These are phyloP conservation scores for Syritta pipiens DNA, from an alignment of 2,888 invertebrate species.

Conservation along the genomic window DNA sequence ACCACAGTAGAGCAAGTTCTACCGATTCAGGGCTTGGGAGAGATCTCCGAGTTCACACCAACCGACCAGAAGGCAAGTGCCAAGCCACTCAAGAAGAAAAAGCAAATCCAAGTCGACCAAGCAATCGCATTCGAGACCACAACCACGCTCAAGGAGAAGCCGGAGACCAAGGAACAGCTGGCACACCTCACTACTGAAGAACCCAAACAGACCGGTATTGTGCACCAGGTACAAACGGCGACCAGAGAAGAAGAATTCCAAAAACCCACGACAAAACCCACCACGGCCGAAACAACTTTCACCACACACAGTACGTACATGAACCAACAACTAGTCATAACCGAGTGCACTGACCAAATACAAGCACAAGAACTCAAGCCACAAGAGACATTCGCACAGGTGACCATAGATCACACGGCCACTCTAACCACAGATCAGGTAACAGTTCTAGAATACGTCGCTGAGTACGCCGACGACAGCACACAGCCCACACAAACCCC, in stretches of 20 bases:
- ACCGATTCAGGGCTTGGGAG: conserved; percentile 65
- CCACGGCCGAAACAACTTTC: conserved; percentile 67
- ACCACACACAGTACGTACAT: conserved; percentile 74
- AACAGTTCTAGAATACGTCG: conserved; percentile 57
- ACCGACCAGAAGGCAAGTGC: conserved; percentile 39
- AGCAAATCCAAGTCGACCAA: conserved; percentile 71
- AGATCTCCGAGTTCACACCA: conserved; percentile 46
- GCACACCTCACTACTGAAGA: conserved; percentile 61
- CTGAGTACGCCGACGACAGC: conserved; percentile 47
- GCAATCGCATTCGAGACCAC: conserved; percentile 72
- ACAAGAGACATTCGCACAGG: conserved; percentile 16
- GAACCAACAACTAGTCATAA: conserved; percentile 71
- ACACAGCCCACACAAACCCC: conserved; percentile 36
- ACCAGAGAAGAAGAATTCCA: conserved; percentile 63
- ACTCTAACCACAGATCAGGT: conserved; percentile 48
- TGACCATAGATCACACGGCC: conserved; percentile 32
- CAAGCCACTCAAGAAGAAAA: conserved; percentile 20
- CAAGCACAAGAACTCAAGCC: conserved; percentile 34
- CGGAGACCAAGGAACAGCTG: neutral
- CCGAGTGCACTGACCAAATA: conserved; percentile 70
- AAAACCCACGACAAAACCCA: conserved; percentile 1
- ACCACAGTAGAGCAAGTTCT: conserved; percentile 73
- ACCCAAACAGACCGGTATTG: conserved; percentile 64
- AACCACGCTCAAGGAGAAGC: conserved; percentile 46
- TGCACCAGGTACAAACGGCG: conserved; percentile 69